Conservation (phyloP, 2,113 vertebrate species). For the Gasterosteus nipponicus region DNA sequence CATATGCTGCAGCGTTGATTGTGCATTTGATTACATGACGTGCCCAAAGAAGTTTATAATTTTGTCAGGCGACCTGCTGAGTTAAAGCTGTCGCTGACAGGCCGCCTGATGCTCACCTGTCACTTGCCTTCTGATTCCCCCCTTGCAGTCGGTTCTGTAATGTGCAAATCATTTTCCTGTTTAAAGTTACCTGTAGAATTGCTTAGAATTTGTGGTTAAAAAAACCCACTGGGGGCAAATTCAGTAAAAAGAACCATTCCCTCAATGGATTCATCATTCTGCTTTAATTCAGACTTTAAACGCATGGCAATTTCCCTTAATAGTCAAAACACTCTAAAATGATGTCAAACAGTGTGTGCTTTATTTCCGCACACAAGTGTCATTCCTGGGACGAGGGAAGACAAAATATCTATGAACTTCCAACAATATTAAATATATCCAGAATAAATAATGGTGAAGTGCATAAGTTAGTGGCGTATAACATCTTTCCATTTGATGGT, state of each 20-base stretch:
- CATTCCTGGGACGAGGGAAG: too few relatives aligned
- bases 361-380: background rate
- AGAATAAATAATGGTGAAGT: background rate
- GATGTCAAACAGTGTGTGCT: background rate
- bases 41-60: conserved; percentile 53
- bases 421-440: background rate
- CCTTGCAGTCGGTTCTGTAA: conserved; percentile 34
- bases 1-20: conserved; percentile 68
- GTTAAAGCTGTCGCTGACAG: conserved; percentile 42
- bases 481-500: background rate
- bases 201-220: conserved; percentile 54
- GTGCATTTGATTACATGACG: conserved; percentile 60
- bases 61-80: conserved; percentile 57
- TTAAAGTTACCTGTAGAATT: conserved; percentile 54
- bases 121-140: conserved; percentile 27
- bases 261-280: conserved; percentile 56
- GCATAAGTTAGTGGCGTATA: background rate
- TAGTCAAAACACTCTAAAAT: background rate
- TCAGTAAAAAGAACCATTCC: conserved; percentile 61
- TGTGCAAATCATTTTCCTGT: conserved; percentile 44
- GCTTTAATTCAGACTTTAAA: conserved; percentile 13
- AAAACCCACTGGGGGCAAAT: conserved; percentile 49
- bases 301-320: background rate
- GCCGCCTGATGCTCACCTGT: conserved; percentile 49
- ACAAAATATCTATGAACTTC: too few relatives aligned